Evolutionary conservation across 1,140 invertebrate species (phyloP).

Genomic region (Anastrepha ludens): DNA sequence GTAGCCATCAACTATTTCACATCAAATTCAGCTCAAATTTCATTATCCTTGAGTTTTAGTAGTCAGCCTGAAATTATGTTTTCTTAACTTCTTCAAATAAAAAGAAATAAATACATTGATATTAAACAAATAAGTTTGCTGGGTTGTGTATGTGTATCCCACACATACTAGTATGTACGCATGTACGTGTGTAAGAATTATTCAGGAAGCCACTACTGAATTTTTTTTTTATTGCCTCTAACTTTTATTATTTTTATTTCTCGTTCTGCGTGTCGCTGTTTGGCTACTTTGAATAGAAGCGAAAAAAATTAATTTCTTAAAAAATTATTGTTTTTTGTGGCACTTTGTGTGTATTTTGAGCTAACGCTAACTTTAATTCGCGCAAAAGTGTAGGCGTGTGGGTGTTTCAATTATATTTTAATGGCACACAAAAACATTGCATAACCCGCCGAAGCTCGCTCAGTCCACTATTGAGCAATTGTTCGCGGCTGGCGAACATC

Average conservation of each 20-base stretch:
- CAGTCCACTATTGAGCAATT: neutral
- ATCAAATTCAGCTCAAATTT: too few species aligned
- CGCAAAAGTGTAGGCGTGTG: neutral
- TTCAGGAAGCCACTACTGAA: neutral
- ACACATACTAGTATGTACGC: too few species aligned
- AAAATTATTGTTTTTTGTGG: constrained; percentile 23
- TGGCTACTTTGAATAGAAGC: neutral
- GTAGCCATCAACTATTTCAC: too few species aligned
- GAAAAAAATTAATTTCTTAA: constrained; percentile 1
- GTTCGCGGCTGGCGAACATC: neutral
- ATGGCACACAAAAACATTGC: neutral
- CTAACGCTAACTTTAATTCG: neutral
- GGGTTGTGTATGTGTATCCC: too few species aligned
- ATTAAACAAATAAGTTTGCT: too few species aligned
- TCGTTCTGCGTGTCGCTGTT: neutral
- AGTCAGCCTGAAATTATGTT: too few species aligned
- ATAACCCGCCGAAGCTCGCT: neutral
- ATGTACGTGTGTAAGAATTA: too few species aligned
- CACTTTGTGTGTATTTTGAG: constrained; percentile 10
- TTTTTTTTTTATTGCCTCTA: neutral
- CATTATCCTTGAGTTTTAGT: too few species aligned
- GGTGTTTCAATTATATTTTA: neutral
- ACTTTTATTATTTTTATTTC: neutral
- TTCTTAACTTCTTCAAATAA: too few species aligned
- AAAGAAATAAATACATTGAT: too few species aligned